These are phyloP conservation scores for Orchesella cincta DNA, from an alignment of 1,140 invertebrate genomes.

Conservation along the genomic window DNA sequence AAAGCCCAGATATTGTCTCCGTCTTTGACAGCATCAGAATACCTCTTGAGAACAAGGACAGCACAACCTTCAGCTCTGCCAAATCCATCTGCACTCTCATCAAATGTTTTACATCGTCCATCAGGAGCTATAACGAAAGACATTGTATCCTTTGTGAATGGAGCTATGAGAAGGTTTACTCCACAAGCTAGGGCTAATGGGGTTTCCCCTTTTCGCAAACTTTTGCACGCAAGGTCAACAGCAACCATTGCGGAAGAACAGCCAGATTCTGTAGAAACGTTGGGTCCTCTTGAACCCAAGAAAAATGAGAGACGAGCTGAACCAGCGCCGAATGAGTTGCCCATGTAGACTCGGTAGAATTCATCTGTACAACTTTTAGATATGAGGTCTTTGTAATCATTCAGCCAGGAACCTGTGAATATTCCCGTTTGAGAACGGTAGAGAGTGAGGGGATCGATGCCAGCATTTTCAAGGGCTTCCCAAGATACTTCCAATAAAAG, in stretches of 20 bases:
- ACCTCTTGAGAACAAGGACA: neutral
- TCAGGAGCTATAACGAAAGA: neutral
- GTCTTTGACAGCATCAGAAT: neutral
- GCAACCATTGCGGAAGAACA: slow-evolving; percentile 15
- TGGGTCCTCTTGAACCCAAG: slow-evolving; percentile 37
- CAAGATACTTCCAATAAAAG: slow-evolving; percentile 64
- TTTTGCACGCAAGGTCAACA: slow-evolving; percentile 43
- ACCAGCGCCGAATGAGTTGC: slow-evolving; percentile 43
- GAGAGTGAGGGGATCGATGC: slow-evolving; percentile 29
- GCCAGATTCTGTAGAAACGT: slow-evolving; percentile 34
- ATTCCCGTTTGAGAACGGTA: slow-evolving; percentile 31
- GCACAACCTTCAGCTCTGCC: neutral
- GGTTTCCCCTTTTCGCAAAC: slow-evolving; percentile 29
- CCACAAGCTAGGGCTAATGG: slow-evolving; percentile 34
- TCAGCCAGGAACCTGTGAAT: slow-evolving; percentile 38
- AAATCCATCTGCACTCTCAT: neutral
- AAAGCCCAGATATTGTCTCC: neutral
- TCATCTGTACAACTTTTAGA: neutral
- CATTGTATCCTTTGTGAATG: slow-evolving; percentile 7
- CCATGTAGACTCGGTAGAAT: slow-evolving; percentile 37
- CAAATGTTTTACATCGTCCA: slow-evolving; percentile 2
- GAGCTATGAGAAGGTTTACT: slow-evolving; percentile 35
- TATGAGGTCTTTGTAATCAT: slow-evolving; percentile 31
- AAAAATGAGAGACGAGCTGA: slow-evolving; percentile 35
- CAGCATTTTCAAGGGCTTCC: slow-evolving; percentile 63